Conservation (phyloP, 2,888 invertebrate species). For the Drosophila robusta region DNA sequence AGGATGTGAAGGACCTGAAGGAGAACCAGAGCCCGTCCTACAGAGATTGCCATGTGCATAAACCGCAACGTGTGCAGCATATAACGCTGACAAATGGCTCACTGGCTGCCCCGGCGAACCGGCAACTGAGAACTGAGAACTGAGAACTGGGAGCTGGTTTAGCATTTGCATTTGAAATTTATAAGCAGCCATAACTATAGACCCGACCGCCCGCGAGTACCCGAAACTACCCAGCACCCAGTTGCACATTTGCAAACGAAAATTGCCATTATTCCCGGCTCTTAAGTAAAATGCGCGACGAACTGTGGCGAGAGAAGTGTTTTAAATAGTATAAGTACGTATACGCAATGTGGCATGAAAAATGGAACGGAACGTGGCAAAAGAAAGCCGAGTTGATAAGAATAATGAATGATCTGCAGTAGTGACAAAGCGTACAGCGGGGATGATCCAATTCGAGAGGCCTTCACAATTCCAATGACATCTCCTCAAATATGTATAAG, state of each 20-base stretch:
- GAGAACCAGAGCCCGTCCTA: slow-evolving; percentile 29
- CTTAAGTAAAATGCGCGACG: slow-evolving; percentile 57
- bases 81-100: slow-evolving; percentile 76
- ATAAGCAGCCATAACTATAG: slow-evolving; percentile 75
- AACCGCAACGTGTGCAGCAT: slow-evolving; percentile 75
- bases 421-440: background rate
- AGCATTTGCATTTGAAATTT: slow-evolving; percentile 79
- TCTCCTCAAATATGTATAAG: slow-evolving; percentile 1
- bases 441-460: background rate
- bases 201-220: background rate
- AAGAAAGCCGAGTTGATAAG: background rate
- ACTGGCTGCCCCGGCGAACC: slow-evolving; percentile 46
- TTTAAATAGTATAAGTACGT: slow-evolving; percentile 39
- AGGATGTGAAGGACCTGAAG: slow-evolving; percentile 17
- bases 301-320: slow-evolving; percentile 51
- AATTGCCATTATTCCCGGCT: slow-evolving; percentile 64
- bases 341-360: slow-evolving; percentile 20
- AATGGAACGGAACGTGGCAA: slow-evolving; percentile 1
- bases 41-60: slow-evolving; percentile 74
- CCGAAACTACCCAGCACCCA: slow-evolving; percentile 7
- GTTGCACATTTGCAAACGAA: slow-evolving; percentile 61
- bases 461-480: no score
- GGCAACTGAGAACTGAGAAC: slow-evolving; percentile 26
- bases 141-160: slow-evolving; percentile 45
- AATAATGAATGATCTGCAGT: background rate